Evolutionary conservation across 2,113 vertebrate genomes (phyloP).

Genomic region (Sander lucioperca): DNA sequence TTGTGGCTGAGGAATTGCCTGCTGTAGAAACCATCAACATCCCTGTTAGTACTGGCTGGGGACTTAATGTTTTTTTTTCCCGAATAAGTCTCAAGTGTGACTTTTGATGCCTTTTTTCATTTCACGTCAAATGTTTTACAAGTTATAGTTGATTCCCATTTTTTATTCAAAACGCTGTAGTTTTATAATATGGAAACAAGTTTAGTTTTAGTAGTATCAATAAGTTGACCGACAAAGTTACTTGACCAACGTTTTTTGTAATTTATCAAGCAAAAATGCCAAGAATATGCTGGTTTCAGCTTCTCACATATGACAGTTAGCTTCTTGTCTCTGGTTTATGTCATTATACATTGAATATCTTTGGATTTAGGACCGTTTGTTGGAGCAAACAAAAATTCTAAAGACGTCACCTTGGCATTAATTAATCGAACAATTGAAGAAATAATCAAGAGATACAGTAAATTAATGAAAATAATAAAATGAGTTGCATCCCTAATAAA

Average conservation of each 20-base stretch:
- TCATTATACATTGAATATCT: background rate
- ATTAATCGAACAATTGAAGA: background rate
- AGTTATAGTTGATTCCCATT: background rate
- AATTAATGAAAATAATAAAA: background rate
- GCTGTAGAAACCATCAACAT: constrained; percentile 62
- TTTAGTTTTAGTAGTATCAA: background rate
- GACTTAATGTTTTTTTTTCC: constrained; percentile 18
- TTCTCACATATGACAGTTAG: background rate
- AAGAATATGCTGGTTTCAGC: background rate
- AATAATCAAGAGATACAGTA: background rate
- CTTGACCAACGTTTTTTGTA: background rate
- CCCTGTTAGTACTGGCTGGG: constrained; percentile 58
- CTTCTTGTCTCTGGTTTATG: background rate
- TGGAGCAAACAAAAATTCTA: background rate
- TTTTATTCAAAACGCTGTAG: background rate
- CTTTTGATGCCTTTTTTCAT: constrained; percentile 16
- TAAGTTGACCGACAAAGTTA: background rate
- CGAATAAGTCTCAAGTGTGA: constrained; percentile 9
- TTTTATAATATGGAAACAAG: background rate
- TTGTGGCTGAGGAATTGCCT: constrained; percentile 73
- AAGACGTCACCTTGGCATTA: background rate
- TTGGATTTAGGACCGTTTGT: background rate
- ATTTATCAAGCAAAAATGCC: background rate
- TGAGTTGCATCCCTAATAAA: background rate
- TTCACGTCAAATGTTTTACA: background rate